phyloP scores from a whole-genome alignment of 2,888 invertebrate genomes.

The Ormyrus thymus region DNA sequence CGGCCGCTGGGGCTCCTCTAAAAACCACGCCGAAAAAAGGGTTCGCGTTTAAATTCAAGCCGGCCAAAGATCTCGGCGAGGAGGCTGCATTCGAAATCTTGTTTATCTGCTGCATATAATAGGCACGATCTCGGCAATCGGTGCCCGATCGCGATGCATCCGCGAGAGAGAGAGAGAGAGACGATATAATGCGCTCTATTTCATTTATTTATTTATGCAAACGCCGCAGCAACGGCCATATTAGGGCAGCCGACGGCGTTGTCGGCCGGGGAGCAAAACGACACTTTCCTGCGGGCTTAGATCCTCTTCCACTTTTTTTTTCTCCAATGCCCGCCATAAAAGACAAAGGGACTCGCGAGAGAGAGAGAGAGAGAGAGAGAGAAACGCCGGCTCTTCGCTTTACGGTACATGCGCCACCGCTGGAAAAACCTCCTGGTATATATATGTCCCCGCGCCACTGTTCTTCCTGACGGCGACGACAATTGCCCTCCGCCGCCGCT shows the following conservation, averaged over 20 bases:
- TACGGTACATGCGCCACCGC: background rate
- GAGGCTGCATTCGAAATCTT: constrained; percentile 37
- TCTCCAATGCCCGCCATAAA: background rate
- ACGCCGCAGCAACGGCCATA: background rate
- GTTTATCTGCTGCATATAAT: constrained; percentile 51
- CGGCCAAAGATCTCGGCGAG: background rate
- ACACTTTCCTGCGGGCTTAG: constrained; percentile 1
- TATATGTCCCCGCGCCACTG: background rate
- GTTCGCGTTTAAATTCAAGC: constrained; percentile 38
- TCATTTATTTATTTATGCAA: constrained; percentile 44
- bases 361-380: background rate
- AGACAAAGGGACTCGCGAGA: background rate
- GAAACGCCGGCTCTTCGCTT: background rate
- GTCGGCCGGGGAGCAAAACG: background rate
- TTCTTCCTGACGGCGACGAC: background rate
- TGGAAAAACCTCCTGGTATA: no score
- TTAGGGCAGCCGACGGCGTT: background rate
- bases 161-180: background rate
- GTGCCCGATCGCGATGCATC: constrained; percentile 17
- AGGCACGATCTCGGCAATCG: constrained; percentile 49
- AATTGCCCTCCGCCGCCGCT: background rate
- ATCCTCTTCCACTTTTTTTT: constrained; percentile 1
- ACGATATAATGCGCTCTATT: constrained; percentile 19
- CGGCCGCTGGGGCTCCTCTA: constrained; percentile 8
- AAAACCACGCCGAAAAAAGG: background rate